These are phyloP conservation scores for Periophthalmus magnuspinnatus DNA, from an alignment of 2,797 vertebrate genomes.

Conservation along the genomic window DNA sequence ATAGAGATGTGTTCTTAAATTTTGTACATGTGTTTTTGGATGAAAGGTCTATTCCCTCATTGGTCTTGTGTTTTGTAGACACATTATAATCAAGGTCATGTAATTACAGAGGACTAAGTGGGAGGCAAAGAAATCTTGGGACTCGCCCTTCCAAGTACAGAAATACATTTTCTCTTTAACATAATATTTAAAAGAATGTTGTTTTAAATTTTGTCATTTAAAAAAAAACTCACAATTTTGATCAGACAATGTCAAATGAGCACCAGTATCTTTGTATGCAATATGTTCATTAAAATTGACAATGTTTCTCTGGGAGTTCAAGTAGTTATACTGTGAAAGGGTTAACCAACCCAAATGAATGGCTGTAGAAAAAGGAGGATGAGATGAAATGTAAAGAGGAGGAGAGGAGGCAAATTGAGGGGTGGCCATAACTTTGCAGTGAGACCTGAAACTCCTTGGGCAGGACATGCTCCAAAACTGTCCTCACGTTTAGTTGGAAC, in stretches of 20 bases:
- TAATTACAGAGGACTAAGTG: conserved; percentile 80
- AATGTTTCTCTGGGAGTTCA: not conserved
- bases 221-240: not conserved
- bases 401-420: conserved; percentile 67
- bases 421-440: conserved; percentile 55
- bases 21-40: conserved; percentile 60
- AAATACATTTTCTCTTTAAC: conserved; percentile 63
- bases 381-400: conserved; percentile 43
- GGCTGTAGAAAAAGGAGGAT: conserved; percentile 22
- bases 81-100: conserved; percentile 61
- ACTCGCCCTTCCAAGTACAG: conserved; percentile 63
- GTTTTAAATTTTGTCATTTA: not conserved
- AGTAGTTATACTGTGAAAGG: not conserved
- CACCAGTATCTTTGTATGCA: too few relatives aligned
- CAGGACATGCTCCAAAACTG: conserved; percentile 42
- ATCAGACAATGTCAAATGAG: not conserved
- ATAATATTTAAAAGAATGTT: conserved; percentile 11
- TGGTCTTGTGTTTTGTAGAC: conserved; percentile 56
- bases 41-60: conserved; percentile 55
- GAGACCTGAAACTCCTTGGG: conserved; percentile 29
- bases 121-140: conserved; percentile 64
- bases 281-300: too few relatives aligned
- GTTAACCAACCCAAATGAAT: conserved; percentile 3
- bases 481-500: conserved; percentile 53
- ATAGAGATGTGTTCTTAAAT: conserved; percentile 37